Percentiles rank a stretch among this genome's conserved stretches.
Conservation (phyloP, 2,797 vertebrate species). For the Vultur gryphus region DNA sequence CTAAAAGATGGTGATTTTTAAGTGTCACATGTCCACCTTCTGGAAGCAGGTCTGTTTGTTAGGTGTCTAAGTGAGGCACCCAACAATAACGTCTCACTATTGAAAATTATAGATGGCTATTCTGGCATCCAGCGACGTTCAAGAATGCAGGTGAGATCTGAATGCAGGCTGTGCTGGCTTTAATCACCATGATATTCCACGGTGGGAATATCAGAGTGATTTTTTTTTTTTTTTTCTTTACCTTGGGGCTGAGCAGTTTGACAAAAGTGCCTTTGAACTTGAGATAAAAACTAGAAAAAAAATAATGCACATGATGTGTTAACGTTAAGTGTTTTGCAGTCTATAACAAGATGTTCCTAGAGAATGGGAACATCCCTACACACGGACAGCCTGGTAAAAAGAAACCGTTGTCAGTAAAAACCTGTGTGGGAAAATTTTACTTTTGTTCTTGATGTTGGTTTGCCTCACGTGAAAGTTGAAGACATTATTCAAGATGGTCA, state of each 20-base stretch:
- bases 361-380: not conserved
- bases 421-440: not conserved
- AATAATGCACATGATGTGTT: not conserved
- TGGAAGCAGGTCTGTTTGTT: not conserved
- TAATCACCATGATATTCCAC: not conserved
- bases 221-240: not conserved
- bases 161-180: not conserved
- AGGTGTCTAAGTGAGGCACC: not conserved
- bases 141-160: not conserved
- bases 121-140: not conserved
- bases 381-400: not conserved
- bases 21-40: not conserved
- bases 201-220: not conserved
- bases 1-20: not conserved
- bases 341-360: not conserved
- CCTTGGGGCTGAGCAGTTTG: not conserved
- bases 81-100: not conserved
- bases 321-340: not conserved
- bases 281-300: not conserved
- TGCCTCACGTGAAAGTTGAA: not conserved
- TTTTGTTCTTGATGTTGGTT: not conserved
- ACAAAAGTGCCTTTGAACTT: not conserved
- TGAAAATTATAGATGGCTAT: not conserved
- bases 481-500: not conserved
- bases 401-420: not conserved